A percentile compares a stretch with the other conserved stretches of the same genome.
Evolutionary conservation across 2,113 vertebrate species (phyloP).

Genomic region (Bucco capensis): DNA sequence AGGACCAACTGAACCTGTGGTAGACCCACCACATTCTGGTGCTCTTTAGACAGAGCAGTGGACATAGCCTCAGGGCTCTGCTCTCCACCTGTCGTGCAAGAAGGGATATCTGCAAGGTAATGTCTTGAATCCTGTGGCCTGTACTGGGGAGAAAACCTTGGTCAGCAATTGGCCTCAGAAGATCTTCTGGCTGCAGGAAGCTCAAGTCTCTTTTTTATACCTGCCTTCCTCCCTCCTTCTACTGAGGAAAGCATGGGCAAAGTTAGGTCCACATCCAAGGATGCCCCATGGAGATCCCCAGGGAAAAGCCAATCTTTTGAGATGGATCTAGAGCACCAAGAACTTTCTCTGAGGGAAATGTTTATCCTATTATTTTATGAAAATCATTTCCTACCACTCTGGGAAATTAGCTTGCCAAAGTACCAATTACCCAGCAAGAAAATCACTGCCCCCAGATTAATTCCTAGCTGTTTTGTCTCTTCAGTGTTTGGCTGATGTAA

Average conservation of each 20-base stretch:
- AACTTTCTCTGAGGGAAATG: neutral
- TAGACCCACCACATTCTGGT: rapidly evolving
- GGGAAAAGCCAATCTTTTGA: neutral
- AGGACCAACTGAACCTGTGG: neutral
- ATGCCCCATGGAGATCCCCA: neutral
- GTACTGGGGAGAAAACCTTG: neutral
- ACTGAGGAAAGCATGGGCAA: neutral
- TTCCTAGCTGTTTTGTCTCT: neutral
- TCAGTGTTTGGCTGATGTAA: neutral
- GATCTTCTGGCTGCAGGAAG: neutral
- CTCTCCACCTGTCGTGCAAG: neutral
- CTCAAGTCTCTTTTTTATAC: neutral
- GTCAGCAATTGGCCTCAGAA: rapidly evolving
- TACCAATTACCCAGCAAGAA: neutral
- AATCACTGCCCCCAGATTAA: conserved; percentile 5
- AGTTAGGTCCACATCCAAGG: neutral
- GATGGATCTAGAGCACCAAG: neutral
- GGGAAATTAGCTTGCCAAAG: neutral
- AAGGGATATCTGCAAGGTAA: neutral
- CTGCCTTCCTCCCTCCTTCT: neutral
- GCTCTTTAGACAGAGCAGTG: neutral
- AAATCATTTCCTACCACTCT: neutral
- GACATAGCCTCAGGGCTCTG: rapidly evolving
- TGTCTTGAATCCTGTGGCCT: neutral
- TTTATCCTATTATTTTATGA: neutral